phyloP scores from a whole-genome alignment of 2,113 vertebrate genomes.

The Meleagris gallopavo region DNA sequence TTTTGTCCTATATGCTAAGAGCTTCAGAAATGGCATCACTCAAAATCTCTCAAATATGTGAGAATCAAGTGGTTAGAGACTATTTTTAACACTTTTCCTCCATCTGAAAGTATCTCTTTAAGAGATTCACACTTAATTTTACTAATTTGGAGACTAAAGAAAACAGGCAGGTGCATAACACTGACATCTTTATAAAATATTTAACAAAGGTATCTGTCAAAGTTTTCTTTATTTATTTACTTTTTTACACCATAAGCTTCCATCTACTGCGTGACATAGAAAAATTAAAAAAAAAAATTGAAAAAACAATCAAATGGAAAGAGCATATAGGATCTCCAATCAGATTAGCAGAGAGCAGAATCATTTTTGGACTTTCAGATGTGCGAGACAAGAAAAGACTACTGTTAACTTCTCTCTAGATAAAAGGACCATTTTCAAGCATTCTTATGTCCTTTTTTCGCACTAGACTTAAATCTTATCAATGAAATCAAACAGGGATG shows the following conservation, averaged over 20 bases:
- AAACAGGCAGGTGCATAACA: constrained; percentile 45
- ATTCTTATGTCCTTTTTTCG: neutral
- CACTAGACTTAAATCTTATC: neutral
- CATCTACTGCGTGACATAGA: constrained; percentile 11
- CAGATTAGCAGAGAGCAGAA: neutral
- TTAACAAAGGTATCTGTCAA: constrained; percentile 68
- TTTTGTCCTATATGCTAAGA: neutral
- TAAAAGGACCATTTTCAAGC: neutral
- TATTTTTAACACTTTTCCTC: neutral
- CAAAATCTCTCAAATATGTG: neutral
- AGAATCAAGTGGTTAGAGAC: neutral
- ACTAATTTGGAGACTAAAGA: constrained; percentile 65
- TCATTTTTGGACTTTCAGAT: neutral
- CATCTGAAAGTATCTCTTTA: constrained; percentile 11
- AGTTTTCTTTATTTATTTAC: neutral
- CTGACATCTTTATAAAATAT: constrained; percentile 75
- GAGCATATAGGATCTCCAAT: neutral
- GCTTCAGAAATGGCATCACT: neutral
- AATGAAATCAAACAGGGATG: neutral
- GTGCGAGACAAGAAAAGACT: neutral
- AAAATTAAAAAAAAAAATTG: neutral
- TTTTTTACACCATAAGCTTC: constrained; percentile 23
- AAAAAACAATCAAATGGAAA: neutral
- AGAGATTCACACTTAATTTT: constrained; percentile 44
- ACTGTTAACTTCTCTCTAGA: neutral